These are phyloP conservation scores for Oreochromis tanganicae DNA, from an alignment of 2,113 vertebrate genomes.

Conservation along the genomic window DNA sequence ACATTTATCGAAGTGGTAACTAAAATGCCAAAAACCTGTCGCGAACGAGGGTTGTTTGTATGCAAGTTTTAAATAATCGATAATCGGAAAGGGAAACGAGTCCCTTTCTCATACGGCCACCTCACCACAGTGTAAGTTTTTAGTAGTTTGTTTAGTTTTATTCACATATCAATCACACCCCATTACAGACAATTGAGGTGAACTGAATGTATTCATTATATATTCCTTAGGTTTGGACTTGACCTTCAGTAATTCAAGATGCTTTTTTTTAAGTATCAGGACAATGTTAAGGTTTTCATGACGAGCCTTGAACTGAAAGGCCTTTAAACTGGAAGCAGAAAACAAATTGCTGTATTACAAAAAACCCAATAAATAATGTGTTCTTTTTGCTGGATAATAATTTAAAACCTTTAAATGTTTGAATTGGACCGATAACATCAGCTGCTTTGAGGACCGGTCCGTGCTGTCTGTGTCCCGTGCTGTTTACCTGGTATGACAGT, in stretches of 20 bases:
- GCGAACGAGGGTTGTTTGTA: conserved; percentile 12
- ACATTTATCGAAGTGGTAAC: background rate
- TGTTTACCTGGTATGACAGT: conserved; percentile 11
- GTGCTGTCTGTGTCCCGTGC: conserved; percentile 19
- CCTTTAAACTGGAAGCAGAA: conserved; percentile 15
- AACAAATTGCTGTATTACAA: conserved; percentile 5
- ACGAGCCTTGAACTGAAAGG: background rate
- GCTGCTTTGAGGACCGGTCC: conserved; percentile 10
- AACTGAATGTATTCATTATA: conserved; percentile 59
- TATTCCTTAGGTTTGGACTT: conserved; percentile 9
- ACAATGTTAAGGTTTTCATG: background rate
- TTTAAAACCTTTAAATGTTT: conserved; percentile 1
- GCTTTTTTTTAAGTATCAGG: background rate
- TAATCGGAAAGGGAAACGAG: background rate
- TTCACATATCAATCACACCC: conserved; percentile 41
- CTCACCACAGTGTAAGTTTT: background rate
- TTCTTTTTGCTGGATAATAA: conserved; percentile 38
- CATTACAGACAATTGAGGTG: conserved; percentile 34
- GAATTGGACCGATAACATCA: background rate
- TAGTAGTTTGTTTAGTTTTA: background rate
- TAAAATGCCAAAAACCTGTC: conserved; percentile 44
- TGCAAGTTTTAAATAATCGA: conserved; percentile 16
- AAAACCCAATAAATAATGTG: background rate
- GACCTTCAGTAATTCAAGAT: conserved; percentile 15
- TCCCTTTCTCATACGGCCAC: background rate